phyloP scores from a whole-genome alignment of 2,888 invertebrate species.

The Cancer borealis region DNA sequence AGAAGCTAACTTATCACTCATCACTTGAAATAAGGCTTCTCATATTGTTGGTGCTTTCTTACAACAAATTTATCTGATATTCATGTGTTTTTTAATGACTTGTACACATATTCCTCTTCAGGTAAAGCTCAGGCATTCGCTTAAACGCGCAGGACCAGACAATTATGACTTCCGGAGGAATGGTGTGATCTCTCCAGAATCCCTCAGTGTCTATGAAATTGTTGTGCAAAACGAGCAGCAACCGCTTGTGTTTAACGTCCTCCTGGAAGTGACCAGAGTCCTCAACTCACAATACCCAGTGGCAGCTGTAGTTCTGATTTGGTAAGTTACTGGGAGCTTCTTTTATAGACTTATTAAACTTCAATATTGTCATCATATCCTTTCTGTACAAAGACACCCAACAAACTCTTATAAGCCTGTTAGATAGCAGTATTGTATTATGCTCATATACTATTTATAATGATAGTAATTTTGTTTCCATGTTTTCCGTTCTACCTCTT shows the following conservation, averaged over 20 bases:
- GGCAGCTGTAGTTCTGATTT: constrained; percentile 71
- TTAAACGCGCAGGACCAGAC: constrained; percentile 32
- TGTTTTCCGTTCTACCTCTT: not conserved
- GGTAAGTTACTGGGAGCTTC: constrained; percentile 54
- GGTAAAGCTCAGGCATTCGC: constrained; percentile 69
- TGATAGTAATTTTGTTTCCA: not conserved
- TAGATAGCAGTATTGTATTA: not conserved
- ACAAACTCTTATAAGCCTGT: not conserved
- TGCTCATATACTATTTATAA: not conserved
- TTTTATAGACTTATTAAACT: not conserved
- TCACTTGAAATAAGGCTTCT: not conserved
- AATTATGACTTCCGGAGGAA: constrained; percentile 68
- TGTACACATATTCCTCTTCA: not conserved
- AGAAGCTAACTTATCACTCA: not conserved
- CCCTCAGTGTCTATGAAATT: constrained; percentile 73
- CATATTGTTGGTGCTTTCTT: not conserved
- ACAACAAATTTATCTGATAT: not conserved
- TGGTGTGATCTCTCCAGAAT: constrained; percentile 61
- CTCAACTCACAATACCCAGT: constrained; percentile 67
- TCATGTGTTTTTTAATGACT: not conserved
- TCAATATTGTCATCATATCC: not conserved
- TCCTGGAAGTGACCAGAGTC: constrained; percentile 61
- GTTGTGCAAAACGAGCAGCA: constrained; percentile 47
- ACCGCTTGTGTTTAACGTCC: constrained; percentile 60
- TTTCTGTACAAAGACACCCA: not conserved